Conservation (phyloP, 2,113 vertebrate species). For the Eurypyga helias region DNA sequence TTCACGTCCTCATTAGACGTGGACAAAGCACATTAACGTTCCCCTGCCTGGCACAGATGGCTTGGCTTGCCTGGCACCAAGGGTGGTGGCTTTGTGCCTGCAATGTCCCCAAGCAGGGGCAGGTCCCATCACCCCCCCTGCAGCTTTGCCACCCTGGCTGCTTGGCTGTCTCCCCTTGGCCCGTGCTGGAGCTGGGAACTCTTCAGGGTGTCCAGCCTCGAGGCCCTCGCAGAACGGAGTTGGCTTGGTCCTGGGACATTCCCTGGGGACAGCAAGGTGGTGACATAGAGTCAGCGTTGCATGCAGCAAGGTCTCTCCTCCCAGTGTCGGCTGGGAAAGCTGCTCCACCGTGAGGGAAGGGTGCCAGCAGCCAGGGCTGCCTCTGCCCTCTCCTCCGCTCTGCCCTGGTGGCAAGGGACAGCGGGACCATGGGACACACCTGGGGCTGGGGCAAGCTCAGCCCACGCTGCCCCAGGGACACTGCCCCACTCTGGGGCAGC, state of each 20-base stretch:
- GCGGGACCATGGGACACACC: rapidly evolving
- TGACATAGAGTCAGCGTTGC: not conserved
- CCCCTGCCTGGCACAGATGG: not conserved
- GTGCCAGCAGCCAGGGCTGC: not conserved
- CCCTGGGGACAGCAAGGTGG: not conserved
- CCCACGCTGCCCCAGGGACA: not conserved
- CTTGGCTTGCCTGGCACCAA: not conserved
- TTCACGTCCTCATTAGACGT: rapidly evolving
- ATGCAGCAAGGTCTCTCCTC: not conserved
- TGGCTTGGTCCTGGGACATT: not conserved
- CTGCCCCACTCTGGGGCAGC: not conserved
- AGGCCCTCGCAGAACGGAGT: not conserved
- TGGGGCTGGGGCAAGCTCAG: not conserved
- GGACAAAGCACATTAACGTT: not conserved
- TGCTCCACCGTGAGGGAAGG: rapidly evolving
- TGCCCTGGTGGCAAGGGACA: rapidly evolving
- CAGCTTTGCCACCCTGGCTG: not conserved
- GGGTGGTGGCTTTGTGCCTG: not conserved
- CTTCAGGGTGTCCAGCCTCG: not conserved
- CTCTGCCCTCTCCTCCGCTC: not conserved
- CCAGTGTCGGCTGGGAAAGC: not conserved
- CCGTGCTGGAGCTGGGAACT: not conserved
- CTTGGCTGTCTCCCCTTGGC: not conserved
- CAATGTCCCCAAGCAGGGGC: too few species aligned
- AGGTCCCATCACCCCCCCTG: not conserved